Base-by-base conservation (phyloP, 2,113 vertebrate genomes). In the Tragulus kanchil region DNA sequence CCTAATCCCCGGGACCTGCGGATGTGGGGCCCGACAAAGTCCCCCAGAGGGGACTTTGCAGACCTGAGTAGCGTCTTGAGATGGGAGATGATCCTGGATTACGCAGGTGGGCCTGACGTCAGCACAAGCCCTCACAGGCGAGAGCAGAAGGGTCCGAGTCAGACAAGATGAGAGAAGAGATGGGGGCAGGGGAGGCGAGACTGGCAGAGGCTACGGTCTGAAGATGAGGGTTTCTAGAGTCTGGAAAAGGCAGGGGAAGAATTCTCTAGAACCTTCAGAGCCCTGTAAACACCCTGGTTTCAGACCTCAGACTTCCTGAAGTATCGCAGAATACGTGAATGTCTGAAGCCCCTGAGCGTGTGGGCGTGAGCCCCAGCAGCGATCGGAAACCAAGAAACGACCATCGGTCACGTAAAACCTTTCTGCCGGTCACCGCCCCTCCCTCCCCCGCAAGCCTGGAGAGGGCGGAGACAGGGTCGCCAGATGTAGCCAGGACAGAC, bases 381-480 rank as follows among this genome's bases (percentile, higher is more conserved):
- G 26, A 8, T 2, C 3, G 61, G 69, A 93, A 78, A 25, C 1
- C 2, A 21, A 13, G 1, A 6, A 36, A 11, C 52, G 0, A 3
- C 13, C 21, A 10, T 0, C 1, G 4, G 26, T 15, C 90, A 54
- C 13, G 48, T 4, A 3, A 16, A 61, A 62, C 1, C 8, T 4
- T 48, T 16, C 79, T 12, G 45, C 85, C 78, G 3, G 2, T 36
- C 65, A 4, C 56, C 21, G 1, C 48, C 26, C 67, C 31, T 59
- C 21, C 36, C 45, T 13, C 23, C 4, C 3, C n/a, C 1, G 0
- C 0, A 31, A 82, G 42, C 61, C 67, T 8, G 50, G 58, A 83
- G 1, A 58, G 45, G 28, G 25, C 73, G 59, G 79, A 62, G 54
- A 78, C 6, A 21, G 28, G 48, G 15, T 17, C 2, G 1, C 28